A percentile compares a stretch with the other conserved stretches of the same genome.
These are phyloP conservation scores for Anticlea derivata DNA, from an alignment of 2,888 invertebrate species.

Conservation along the genomic window DNA sequence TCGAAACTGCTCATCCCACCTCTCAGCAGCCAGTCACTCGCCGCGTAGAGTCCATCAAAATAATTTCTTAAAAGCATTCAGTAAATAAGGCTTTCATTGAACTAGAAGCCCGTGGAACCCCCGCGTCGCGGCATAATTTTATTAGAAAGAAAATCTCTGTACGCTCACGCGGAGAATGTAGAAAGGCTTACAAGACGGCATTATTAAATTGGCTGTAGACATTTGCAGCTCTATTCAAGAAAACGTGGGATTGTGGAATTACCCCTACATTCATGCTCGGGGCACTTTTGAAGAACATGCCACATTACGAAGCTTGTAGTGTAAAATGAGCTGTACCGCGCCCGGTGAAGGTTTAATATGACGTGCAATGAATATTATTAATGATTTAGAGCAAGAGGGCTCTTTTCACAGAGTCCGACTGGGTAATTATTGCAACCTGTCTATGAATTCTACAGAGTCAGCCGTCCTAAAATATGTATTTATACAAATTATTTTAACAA, in stretches of 20 bases:
- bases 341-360: too few species aligned
- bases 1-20: too few species aligned
- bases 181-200: slow-evolving; percentile 55
- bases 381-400: too few species aligned
- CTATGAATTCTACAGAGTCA: too few species aligned
- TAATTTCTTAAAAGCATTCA: too few species aligned
- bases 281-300: slow-evolving; percentile 1
- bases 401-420: too few species aligned
- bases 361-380: too few species aligned
- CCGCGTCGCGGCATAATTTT: slow-evolving; percentile 43
- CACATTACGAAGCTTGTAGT: not conserved
- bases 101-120: slow-evolving; percentile 17
- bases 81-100: slow-evolving; percentile 5
- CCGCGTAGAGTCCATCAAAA: too few species aligned
- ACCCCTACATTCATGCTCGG: slow-evolving; percentile 32
- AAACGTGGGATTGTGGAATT: slow-evolving; percentile 52
- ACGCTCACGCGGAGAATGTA: slow-evolving; percentile 19
- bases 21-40: too few species aligned
- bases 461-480: too few species aligned
- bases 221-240: slow-evolving; percentile 56
- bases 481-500: too few species aligned
- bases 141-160: slow-evolving; percentile 55
- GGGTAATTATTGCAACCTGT: too few species aligned
- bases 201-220: slow-evolving; percentile 67
- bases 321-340: not conserved